phyloP scores from a whole-genome alignment of 2,888 invertebrate species.

The Glaucopsyche alexis region DNA sequence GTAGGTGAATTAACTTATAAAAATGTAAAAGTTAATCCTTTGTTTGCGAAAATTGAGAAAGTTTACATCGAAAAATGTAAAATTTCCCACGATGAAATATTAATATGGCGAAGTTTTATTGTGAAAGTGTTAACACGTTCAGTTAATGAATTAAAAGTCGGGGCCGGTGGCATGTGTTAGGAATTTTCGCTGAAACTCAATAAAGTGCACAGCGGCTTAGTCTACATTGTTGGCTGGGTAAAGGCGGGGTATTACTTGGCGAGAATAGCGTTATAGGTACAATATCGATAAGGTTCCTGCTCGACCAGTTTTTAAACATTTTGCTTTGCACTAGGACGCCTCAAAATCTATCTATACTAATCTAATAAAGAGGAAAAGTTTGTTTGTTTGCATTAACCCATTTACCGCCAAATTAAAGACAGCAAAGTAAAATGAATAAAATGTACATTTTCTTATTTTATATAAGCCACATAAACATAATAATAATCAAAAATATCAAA shows the following conservation, averaged over 20 bases:
- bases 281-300: no score
- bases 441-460: no score
- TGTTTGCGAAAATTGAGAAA: slow-evolving; percentile 13
- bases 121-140: slow-evolving; percentile 43
- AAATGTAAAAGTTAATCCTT: slow-evolving; percentile 11
- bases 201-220: slow-evolving; percentile 49
- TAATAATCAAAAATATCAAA: no score
- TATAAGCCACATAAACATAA: no score
- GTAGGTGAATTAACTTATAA: neutral
- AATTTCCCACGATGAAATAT: slow-evolving; percentile 25
- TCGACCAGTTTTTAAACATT: no score
- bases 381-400: no score
- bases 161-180: slow-evolving; percentile 56
- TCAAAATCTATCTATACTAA: no score
- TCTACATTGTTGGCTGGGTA: slow-evolving; percentile 44
- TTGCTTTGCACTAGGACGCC: no score
- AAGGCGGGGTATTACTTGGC: slow-evolving; percentile 38
- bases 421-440: no score
- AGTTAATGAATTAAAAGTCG: slow-evolving; percentile 53
- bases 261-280: neutral
- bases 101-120: slow-evolving; percentile 36
- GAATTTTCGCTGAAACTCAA: slow-evolving; percentile 69
- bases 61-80: slow-evolving; percentile 32
- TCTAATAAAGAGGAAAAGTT: no score
- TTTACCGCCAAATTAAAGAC: no score